A percentile compares a stretch with the other conserved stretches of the same genome.
phyloP scores from a whole-genome alignment of 2,797 vertebrate genomes.

The Micropoecilia bifurca region DNA sequence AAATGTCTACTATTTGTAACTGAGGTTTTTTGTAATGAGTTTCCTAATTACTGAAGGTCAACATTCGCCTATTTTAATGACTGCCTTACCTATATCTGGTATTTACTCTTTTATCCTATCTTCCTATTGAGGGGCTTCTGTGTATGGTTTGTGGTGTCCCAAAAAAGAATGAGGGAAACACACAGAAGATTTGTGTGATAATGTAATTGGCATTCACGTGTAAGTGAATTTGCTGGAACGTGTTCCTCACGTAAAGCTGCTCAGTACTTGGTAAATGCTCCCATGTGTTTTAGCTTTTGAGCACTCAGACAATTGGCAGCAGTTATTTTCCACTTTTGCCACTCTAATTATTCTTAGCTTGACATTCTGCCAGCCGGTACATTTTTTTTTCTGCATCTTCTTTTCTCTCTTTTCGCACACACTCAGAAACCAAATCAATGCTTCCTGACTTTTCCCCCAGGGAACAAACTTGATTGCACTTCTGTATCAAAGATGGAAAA shows the following conservation, averaged over 20 bases:
- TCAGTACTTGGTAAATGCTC: slow-evolving; percentile 21
- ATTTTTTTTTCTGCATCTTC: slow-evolving; percentile 12
- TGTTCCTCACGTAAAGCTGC: slow-evolving; percentile 22
- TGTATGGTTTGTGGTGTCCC: slow-evolving; percentile 21
- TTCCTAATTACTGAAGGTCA: slow-evolving; percentile 10
- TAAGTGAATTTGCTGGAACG: slow-evolving; percentile 44
- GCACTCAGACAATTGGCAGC: slow-evolving; percentile 44
- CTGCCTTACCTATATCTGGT: slow-evolving; percentile 20
- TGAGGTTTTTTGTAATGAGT: slow-evolving; percentile 3
- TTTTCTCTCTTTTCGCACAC: slow-evolving; percentile 34
- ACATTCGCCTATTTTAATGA: slow-evolving; percentile 12
- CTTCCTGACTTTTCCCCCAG: slow-evolving; percentile 29
- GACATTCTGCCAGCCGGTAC: slow-evolving; percentile 54
- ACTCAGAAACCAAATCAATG: slow-evolving; percentile 47
- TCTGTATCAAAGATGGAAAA: slow-evolving; percentile 69
- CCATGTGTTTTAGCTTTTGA: slow-evolving; percentile 49
- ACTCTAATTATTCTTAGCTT: slow-evolving; percentile 51
- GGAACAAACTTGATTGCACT: slow-evolving; percentile 69
- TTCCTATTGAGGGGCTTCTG: slow-evolving; percentile 14
- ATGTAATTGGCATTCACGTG: slow-evolving; percentile 44
- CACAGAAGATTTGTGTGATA: slow-evolving; percentile 26
- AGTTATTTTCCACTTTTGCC: slow-evolving; percentile 62
- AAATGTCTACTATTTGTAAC: slow-evolving; percentile 11
- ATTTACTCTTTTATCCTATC: slow-evolving; percentile 36
- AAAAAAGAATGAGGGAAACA: slow-evolving; percentile 23